Percentiles rank a stretch among this genome's conserved stretches.
Conservation (phyloP, 2,797 vertebrate species). For the Poecilia velifera region DNA sequence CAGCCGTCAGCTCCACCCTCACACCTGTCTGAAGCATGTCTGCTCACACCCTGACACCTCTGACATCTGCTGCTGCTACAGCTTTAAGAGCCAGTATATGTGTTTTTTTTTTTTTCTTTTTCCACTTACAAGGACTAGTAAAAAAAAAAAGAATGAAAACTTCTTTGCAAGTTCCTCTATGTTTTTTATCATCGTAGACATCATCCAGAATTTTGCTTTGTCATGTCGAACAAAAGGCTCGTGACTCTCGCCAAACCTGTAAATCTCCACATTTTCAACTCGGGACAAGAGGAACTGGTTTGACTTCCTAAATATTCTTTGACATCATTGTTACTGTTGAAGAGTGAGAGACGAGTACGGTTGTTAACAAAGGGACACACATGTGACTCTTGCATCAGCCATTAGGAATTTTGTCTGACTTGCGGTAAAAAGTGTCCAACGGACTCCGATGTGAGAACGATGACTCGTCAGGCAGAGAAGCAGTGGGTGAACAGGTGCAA, state of each 20-base stretch:
- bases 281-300: slow-evolving; percentile 40
- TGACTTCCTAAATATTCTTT: not conserved
- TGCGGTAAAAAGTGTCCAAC: not conserved
- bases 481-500: not conserved
- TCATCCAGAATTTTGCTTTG: slow-evolving; percentile 4
- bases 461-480: not conserved
- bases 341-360: not conserved
- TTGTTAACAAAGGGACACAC: not conserved
- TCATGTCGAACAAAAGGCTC: slow-evolving; percentile 1
- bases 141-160: not conserved
- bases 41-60: slow-evolving; percentile 3
- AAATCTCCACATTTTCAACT: slow-evolving; percentile 12
- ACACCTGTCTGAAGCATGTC: slow-evolving; percentile 7
- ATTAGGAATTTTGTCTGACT: not conserved
- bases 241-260: slow-evolving; percentile 1
- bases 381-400: not conserved
- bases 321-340: not conserved
- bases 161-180: not conserved
- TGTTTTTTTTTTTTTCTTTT: not conserved
- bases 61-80: not conserved
- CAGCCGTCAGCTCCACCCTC: not conserved
- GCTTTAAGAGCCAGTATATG: not conserved
- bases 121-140: not conserved
- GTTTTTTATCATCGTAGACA: not conserved
- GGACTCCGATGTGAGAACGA: not conserved